A percentile compares a stretch with the other conserved stretches of the same genome.
These are phyloP conservation scores for Sphyrna mokarran DNA, from an alignment of 2,113 vertebrate genomes.

Conservation along the genomic window DNA sequence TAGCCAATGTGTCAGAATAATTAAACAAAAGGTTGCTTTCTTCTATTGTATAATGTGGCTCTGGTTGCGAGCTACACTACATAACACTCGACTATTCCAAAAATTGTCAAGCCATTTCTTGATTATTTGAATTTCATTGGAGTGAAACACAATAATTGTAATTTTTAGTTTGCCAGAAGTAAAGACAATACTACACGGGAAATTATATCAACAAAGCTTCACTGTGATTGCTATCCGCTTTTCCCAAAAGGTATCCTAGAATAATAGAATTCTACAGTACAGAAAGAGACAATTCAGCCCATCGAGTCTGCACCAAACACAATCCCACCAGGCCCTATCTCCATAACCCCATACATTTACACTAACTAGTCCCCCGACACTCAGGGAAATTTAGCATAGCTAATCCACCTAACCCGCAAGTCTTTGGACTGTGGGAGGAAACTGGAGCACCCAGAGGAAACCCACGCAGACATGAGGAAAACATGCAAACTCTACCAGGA, in stretches of 20 bases:
- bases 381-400: too few relatives aligned
- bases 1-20: neutral
- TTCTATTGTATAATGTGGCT: neutral
- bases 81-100: neutral
- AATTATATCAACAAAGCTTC: neutral
- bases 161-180: neutral
- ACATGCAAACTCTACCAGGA: too few relatives aligned
- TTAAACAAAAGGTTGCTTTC: neutral
- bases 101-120: neutral
- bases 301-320: too few relatives aligned
- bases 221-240: neutral
- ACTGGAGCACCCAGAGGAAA: too few relatives aligned
- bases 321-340: too few relatives aligned
- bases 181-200: neutral
- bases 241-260: neutral
- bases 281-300: too few relatives aligned
- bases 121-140: neutral
- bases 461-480: too few relatives aligned
- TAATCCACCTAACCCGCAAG: too few relatives aligned
- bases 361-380: too few relatives aligned
- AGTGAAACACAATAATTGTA: neutral
- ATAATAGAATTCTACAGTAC: too few relatives aligned
- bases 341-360: too few relatives aligned
- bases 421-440: too few relatives aligned
- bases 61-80: neutral